Evolutionary conservation across 2,888 invertebrate species (phyloP).

Genomic region (Cephus pygmeus): DNA sequence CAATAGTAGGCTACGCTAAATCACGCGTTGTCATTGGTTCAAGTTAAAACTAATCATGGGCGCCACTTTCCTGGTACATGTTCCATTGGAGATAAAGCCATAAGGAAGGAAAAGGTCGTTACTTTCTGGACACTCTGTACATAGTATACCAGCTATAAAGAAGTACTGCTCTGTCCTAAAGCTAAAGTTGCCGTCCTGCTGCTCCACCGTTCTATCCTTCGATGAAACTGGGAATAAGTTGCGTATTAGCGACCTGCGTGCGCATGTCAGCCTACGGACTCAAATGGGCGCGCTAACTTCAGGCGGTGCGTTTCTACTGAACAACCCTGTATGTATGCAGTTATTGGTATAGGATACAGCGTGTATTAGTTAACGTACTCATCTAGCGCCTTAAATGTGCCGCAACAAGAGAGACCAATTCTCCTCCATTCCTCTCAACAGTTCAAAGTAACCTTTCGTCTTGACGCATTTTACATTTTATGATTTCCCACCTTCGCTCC

Average conservation of each 20-base stretch:
- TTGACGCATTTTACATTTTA: constrained; percentile 3
- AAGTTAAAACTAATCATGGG: not conserved
- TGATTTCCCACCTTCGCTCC: constrained; percentile 4
- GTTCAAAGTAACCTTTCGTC: not conserved
- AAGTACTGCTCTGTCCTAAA: not conserved
- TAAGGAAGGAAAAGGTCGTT: not conserved
- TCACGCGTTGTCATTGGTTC: not conserved
- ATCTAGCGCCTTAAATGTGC: not conserved
- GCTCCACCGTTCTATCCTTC: not conserved
- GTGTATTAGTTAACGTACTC: not conserved
- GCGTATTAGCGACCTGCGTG: not conserved
- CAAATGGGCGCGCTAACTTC: too few relatives aligned
- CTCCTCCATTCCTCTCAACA: not conserved
- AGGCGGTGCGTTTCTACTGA: too few relatives aligned
- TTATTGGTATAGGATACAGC: not conserved
- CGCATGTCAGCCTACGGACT: not conserved
- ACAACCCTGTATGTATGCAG: not conserved
- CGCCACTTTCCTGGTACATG: not conserved
- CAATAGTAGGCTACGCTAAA: not conserved
- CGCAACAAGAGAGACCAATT: not conserved
- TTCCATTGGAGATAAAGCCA: too few relatives aligned
- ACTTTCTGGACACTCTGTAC: not conserved
- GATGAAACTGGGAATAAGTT: not conserved
- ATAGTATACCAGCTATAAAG: not conserved
- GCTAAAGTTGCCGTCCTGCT: not conserved